phyloP scores from a whole-genome alignment of 2,888 invertebrate species.

The Tetramorium bicarinatum region DNA sequence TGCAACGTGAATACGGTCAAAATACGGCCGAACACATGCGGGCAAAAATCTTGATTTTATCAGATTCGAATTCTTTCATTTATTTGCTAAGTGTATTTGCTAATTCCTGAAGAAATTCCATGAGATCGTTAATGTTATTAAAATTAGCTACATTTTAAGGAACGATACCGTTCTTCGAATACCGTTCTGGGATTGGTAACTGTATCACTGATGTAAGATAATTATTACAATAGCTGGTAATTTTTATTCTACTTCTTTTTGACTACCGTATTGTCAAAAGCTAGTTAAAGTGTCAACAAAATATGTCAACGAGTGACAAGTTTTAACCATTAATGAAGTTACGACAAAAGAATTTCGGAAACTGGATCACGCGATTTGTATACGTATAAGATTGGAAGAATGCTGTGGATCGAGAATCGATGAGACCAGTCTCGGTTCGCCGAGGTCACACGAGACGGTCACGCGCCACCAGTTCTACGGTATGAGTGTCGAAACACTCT shows the following conservation, averaged over 20 bases:
- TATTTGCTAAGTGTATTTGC: not conserved
- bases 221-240: not conserved
- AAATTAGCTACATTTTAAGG: constrained; percentile 1
- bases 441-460: constrained; percentile 75
- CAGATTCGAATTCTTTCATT: constrained; percentile 25
- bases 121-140: not conserved
- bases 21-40: constrained; percentile 21
- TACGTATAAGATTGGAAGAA: constrained; percentile 21
- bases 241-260: not conserved
- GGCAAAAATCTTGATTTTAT: constrained; percentile 28
- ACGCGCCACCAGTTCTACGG: constrained; percentile 75
- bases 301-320: not conserved
- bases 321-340: not conserved
- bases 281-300: constrained; percentile 2
- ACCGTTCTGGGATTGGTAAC: too few relatives aligned
- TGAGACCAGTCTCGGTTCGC: constrained; percentile 74
- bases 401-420: constrained; percentile 65
- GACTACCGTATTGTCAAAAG: not conserved
- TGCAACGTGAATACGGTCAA: constrained; percentile 29
- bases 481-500: constrained; percentile 75
- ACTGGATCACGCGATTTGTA: constrained; percentile 15
- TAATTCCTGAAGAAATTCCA: constrained; percentile 14
- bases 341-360: not conserved
- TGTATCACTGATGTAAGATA: not conserved
- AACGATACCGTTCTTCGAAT: constrained; percentile 3